Evolutionary conservation across 2,797 vertebrate species (phyloP).

Genomic region (Simalia tracyae): DNA sequence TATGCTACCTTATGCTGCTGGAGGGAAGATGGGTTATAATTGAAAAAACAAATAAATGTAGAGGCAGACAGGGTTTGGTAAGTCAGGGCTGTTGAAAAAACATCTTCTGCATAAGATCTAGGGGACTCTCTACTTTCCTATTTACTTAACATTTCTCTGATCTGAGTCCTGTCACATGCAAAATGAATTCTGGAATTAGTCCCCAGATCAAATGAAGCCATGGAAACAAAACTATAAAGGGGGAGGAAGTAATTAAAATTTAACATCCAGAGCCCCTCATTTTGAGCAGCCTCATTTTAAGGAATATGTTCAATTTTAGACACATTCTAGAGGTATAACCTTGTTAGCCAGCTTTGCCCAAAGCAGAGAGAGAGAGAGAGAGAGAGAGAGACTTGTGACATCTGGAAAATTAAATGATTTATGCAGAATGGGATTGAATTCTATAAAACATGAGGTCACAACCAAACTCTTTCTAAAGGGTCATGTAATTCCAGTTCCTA

Average conservation of each 20-base stretch:
- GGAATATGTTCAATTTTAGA: background rate
- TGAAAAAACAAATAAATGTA: background rate
- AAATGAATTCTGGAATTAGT: background rate
- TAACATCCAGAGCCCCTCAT: background rate
- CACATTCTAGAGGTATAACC: background rate
- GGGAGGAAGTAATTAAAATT: background rate
- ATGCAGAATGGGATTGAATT: background rate
- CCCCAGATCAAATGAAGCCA: background rate
- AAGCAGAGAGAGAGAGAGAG: background rate
- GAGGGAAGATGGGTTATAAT: background rate
- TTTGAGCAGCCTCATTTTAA: background rate
- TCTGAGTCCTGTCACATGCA: background rate
- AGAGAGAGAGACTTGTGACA: background rate
- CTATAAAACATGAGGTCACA: background rate
- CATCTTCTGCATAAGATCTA: background rate
- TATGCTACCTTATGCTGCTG: background rate
- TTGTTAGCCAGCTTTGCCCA: background rate
- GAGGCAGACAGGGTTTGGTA: background rate
- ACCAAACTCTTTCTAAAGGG: background rate
- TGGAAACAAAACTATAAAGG: background rate
- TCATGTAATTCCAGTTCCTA: background rate
- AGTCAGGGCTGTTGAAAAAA: background rate
- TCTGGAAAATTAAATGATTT: background rate
- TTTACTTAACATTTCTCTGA: constrained; percentile 5
- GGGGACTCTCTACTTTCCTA: background rate